These are phyloP conservation scores for Podarcis cretensis DNA, from an alignment of 2,113 vertebrate species.

Conservation along the genomic window DNA sequence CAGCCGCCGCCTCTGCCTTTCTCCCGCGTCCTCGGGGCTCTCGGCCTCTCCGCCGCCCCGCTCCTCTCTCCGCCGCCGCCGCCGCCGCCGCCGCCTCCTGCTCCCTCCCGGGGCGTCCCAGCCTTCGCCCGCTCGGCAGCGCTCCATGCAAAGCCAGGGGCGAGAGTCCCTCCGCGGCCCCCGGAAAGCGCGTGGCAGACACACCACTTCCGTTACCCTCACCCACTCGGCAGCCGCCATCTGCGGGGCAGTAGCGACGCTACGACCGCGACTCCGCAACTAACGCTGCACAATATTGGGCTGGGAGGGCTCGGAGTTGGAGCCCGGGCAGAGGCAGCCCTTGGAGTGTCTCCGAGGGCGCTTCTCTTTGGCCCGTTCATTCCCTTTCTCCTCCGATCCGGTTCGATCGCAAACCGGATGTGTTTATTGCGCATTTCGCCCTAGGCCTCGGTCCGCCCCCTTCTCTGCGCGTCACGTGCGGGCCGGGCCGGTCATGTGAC, in stretches of 20 bases:
- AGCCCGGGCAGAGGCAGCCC: too few species aligned
- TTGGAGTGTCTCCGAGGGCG: too few species aligned
- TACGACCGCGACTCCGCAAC: too few species aligned
- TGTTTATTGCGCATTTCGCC: not conserved
- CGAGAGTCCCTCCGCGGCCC: not conserved
- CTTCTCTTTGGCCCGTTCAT: not conserved
- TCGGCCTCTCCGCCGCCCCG: not conserved
- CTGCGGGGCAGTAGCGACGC: not conserved
- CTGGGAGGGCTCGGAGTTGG: too few species aligned
- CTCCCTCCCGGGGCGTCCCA: not conserved
- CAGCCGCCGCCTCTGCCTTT: not conserved
- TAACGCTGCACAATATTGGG: too few species aligned
- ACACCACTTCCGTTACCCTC: not conserved
- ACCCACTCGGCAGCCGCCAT: not conserved
- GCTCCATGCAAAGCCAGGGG: not conserved
- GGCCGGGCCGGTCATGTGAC: not conserved
- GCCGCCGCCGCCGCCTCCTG: fast-evolving
- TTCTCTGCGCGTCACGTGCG: not conserved
- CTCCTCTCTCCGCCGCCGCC: not conserved
- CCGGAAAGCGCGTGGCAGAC: not conserved
- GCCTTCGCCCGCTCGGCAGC: too few species aligned
- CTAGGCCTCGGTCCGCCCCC: not conserved
- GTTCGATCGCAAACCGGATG: not conserved
- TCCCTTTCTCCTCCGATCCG: too few species aligned
- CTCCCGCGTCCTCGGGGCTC: not conserved